These are phyloP conservation scores for Phenacoccus solenopsis DNA, from an alignment of 1,140 invertebrate species.

Conservation along the genomic window DNA sequence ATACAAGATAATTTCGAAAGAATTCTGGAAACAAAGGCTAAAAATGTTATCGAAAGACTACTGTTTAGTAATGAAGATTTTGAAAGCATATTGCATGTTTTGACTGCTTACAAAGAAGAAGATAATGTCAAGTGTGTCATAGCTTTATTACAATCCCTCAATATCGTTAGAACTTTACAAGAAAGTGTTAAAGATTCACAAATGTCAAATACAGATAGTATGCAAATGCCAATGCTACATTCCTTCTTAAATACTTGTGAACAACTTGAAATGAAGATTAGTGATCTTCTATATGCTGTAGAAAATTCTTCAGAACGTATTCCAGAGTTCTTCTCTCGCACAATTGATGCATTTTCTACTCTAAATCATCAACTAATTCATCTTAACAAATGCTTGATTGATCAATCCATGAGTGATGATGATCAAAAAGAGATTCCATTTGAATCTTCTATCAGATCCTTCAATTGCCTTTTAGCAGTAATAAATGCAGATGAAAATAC, in stretches of 20 bases:
- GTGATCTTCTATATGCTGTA: background rate
- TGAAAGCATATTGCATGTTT: background rate
- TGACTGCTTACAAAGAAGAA: background rate
- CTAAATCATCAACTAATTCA: constrained; percentile 18
- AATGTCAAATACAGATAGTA: background rate
- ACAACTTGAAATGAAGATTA: background rate
- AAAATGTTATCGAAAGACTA: background rate
- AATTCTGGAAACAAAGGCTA: background rate
- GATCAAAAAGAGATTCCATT: constrained; percentile 22
- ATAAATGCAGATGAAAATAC: background rate
- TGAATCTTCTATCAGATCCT: constrained; percentile 22
- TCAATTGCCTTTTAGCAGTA: background rate
- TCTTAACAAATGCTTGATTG: constrained; percentile 19
- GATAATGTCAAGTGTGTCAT: constrained; percentile 1
- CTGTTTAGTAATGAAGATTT: background rate
- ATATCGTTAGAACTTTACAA: background rate
- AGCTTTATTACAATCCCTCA: background rate
- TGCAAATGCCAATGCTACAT: background rate
- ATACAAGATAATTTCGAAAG: background rate
- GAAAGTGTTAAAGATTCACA: background rate
- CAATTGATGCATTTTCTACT: background rate
- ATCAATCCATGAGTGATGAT: constrained; percentile 21
- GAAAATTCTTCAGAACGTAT: background rate
- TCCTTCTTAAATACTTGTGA: background rate
- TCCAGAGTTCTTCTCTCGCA: background rate